These are phyloP conservation scores for Strix uralensis DNA, from an alignment of 2,113 vertebrate genomes.

Conservation along the genomic window DNA sequence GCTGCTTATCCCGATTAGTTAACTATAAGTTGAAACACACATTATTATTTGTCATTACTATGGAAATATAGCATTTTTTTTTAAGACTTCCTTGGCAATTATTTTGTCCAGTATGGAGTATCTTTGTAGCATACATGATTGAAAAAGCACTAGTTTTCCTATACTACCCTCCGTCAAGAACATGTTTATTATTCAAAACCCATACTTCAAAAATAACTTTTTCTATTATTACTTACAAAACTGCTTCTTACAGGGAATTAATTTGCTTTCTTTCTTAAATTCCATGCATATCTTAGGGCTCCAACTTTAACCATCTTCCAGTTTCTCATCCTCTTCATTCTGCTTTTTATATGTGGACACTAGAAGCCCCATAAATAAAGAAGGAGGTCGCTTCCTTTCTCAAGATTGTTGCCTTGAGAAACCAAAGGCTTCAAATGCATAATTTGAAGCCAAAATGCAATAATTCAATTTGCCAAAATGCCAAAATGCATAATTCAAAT, in stretches of 20 bases:
- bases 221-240: not conserved
- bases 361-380: not conserved
- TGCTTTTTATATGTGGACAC: not conserved
- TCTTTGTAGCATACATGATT: not conserved
- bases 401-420: not conserved
- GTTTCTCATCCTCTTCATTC: not conserved
- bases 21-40: slow-evolving; percentile 3
- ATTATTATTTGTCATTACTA: slow-evolving; percentile 38
- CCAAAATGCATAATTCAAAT: not conserved
- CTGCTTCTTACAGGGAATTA: not conserved
- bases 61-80: not conserved
- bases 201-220: not conserved
- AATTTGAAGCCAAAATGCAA: not conserved
- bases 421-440: not conserved
- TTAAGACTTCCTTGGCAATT: not conserved
- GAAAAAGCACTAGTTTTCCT: not conserved
- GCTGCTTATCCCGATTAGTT: slow-evolving; percentile 1
- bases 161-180: not conserved
- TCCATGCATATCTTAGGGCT: not conserved
- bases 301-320: not conserved
- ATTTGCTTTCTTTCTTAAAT: not conserved
- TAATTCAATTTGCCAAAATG: too few relatives aligned
- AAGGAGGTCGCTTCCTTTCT: not conserved
- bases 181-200: not conserved
- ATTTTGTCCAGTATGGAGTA: not conserved